Conservation (phyloP, 2,888 invertebrate genomes). For the Pyrochroa serraticornis region DNA sequence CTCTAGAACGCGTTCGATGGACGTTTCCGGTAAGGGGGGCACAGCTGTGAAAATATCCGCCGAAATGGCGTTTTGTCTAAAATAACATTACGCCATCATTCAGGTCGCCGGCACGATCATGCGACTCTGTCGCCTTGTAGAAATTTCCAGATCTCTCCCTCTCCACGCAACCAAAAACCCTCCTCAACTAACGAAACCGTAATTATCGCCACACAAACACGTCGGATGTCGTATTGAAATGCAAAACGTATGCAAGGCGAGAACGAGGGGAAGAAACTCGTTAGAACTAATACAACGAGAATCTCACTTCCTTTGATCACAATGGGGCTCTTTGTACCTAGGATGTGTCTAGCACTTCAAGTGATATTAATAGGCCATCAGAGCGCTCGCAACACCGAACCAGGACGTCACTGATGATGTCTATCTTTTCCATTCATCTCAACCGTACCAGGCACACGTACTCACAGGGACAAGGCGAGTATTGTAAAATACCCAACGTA, state of each 20-base stretch:
- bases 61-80: conserved; percentile 4
- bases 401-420: not conserved
- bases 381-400: not conserved
- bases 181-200: not conserved
- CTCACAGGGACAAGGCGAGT: too few species aligned
- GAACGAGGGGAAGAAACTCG: conserved; percentile 34
- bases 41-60: conserved; percentile 13
- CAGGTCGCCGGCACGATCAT: conserved; percentile 21
- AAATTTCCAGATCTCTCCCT: conserved; percentile 12
- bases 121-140: too few species aligned
- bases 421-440: conserved; percentile 3
- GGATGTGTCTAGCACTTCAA: conserved; percentile 25
- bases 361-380: conserved; percentile 16
- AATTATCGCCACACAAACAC: conserved; percentile 1
- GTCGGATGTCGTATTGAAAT: conserved; percentile 17
- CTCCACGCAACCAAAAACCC: conserved; percentile 3
- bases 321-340: conserved; percentile 30
- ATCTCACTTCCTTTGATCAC: conserved; percentile 34
- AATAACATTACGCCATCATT: not conserved
- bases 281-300: conserved; percentile 31
- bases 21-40: conserved; percentile 10
- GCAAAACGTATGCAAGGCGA: conserved; percentile 26
- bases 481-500: too few species aligned
- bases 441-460: conserved; percentile 10
- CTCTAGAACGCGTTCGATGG: conserved; percentile 4